Base-by-base conservation (phyloP, 92 coral and sea anemone genomes). In the Siderastrea siderea region DNA sequence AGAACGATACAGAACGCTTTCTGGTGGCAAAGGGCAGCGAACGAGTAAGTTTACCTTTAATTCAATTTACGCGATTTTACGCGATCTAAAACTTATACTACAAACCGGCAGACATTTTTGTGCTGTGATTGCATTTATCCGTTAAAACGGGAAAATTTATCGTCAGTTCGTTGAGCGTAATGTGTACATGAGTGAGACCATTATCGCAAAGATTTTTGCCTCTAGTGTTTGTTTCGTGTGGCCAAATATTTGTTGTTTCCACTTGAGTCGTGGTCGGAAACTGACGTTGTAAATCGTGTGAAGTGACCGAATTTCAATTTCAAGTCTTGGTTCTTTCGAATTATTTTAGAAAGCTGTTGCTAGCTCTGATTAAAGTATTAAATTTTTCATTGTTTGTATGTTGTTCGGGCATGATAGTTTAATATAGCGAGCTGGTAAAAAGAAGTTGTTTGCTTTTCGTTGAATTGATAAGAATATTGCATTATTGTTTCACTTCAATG, bases 161-260 rank as follows among this genome's bases (percentile, higher is more conserved):
- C 53, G 69, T 71, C 65, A 7, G 19, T 55, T 80, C 17, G 72
- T 47, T 19, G 68, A 58, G 66, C 45, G 66, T 46, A 55, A 43
- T 57, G 45, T 58, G 52, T 70, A 45, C 68, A 59, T 52, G 70
- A 47, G 17, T 19, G 52, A 53, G 65, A 47, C 77, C 86, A 70
- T 58, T 38, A 43, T 26, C 64, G 67, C 49, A 55, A 55, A n/a
- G 66, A 52, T 26, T 82, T 82, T 57, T n/a, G 54, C n/a, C 16
- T 82, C 78, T 19, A 57, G 57, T 70, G 78, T 70, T 69, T 82
- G 86, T 82, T 58, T 71, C 86, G 54, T 26, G 58, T 68, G 78
- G 53, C 68, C 64, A 63, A 82, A 71, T 82, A 82, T 82, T 82
- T 82, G 78, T 82, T 82, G 45, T 82, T 61, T 17, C 53, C 78